These are phyloP conservation scores for Sminthopsis crassicaudata DNA, from an alignment of 2,113 vertebrate genomes.

Conservation along the genomic window DNA sequence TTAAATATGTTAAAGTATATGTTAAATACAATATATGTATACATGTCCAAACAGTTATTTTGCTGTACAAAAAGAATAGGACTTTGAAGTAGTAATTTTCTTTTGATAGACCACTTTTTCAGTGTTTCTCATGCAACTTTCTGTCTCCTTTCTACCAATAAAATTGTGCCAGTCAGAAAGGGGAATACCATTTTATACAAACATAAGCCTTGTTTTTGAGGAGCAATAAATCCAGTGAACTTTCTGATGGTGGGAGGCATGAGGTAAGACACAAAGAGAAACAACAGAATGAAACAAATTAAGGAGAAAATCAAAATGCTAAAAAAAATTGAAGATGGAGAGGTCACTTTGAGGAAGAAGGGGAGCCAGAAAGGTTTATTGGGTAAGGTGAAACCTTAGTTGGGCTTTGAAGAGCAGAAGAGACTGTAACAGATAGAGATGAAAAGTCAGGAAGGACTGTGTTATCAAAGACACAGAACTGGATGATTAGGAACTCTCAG, in stretches of 20 bases:
- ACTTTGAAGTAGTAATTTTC: too few species aligned
- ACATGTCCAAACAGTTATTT: too few species aligned
- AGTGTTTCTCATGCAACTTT: not conserved
- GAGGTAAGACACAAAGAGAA: not conserved
- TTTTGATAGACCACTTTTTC: not conserved
- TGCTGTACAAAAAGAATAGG: too few species aligned
- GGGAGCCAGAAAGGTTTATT: not conserved
- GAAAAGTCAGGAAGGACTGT: not conserved
- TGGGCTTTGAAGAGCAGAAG: not conserved
- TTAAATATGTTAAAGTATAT: too few species aligned
- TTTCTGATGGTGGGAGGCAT: not conserved
- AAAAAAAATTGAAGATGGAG: not conserved
- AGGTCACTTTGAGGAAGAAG: not conserved
- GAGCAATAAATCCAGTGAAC: not conserved
- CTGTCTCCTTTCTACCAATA: not conserved
- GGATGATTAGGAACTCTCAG: not conserved
- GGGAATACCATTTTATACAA: not conserved
- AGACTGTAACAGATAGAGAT: not conserved
- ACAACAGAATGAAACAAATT: not conserved
- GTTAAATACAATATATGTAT: too few species aligned
- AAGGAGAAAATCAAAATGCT: not conserved
- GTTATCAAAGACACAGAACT: not conserved
- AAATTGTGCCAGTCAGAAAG: not conserved
- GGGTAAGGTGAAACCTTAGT: not conserved
- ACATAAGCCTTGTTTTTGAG: not conserved